These are phyloP conservation scores for Ageneiosus marmoratus DNA, from an alignment of 2,113 vertebrate genomes.

Conservation along the genomic window DNA sequence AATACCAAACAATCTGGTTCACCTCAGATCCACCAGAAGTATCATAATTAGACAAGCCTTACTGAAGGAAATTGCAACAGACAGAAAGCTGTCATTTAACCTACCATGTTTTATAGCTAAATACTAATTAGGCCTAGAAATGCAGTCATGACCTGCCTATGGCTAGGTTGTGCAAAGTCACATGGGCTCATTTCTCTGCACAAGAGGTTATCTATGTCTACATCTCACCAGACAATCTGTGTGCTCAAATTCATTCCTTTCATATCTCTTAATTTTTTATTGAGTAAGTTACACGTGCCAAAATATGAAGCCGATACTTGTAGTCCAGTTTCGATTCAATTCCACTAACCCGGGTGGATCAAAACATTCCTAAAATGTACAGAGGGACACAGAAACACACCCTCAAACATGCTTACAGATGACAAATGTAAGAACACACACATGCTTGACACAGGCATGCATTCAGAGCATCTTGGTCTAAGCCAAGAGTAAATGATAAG, in stretches of 20 bases:
- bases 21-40: neutral
- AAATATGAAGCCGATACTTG: constrained; percentile 68
- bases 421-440: constrained; percentile 35
- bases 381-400: constrained; percentile 22
- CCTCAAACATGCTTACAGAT: constrained; percentile 2
- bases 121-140: constrained; percentile 54
- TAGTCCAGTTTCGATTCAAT: constrained; percentile 69
- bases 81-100: constrained; percentile 53
- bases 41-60: neutral
- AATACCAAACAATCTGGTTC: neutral
- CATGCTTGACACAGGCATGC: constrained; percentile 21
- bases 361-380: constrained; percentile 72
- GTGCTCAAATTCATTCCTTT: neutral
- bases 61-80: constrained; percentile 40
- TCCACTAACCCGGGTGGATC: constrained; percentile 67
- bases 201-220: constrained; percentile 28
- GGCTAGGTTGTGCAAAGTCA: constrained; percentile 21
- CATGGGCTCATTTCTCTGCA: constrained; percentile 10
- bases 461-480: constrained; percentile 5
- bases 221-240: neutral
- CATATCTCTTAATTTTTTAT: neutral
- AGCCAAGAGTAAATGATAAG: constrained; percentile 23
- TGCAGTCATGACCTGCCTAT: constrained; percentile 42
- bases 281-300: constrained; percentile 44
- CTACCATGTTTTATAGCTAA: constrained; percentile 48